A percentile compares a stretch with the other conserved stretches of the same genome.
phyloP scores from a whole-genome alignment of 2,113 vertebrate species.

The Vicugna pacos region DNA sequence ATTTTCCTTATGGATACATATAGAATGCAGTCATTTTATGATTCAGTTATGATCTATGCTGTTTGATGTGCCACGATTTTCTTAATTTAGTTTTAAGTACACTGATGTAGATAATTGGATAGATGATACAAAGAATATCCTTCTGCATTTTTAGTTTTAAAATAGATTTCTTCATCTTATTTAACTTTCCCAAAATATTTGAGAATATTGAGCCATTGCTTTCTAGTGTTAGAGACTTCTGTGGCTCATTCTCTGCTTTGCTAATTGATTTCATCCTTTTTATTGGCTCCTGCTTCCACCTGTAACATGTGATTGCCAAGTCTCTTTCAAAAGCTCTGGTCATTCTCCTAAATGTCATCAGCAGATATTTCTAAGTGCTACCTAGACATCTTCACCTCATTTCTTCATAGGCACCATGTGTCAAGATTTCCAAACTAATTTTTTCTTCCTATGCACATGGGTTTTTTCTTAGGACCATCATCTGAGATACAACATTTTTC shows the following conservation, averaged over 20 bases:
- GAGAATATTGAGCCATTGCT: background rate
- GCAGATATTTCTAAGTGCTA: background rate
- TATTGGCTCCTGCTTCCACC: background rate
- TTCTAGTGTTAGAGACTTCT: background rate
- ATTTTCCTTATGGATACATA: background rate
- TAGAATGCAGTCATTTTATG: background rate
- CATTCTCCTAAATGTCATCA: background rate
- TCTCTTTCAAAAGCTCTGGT: background rate
- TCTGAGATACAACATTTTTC: background rate
- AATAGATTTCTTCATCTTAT: background rate
- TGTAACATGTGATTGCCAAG: background rate
- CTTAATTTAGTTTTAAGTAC: background rate
- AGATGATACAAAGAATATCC: background rate
- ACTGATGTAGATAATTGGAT: background rate
- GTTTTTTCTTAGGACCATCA: background rate
- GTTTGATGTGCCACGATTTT: background rate
- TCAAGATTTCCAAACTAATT: background rate
- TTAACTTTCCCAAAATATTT: background rate
- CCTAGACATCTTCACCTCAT: background rate
- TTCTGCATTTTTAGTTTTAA: background rate
- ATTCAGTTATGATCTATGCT: background rate
- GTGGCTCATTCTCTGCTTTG: background rate
- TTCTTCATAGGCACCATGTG: background rate
- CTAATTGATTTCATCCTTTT: background rate
- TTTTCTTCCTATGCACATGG: background rate